Percentiles rank a stretch among this genome's conserved stretches.
These are phyloP conservation scores for Paguma larvata DNA, from an alignment of 2,797 vertebrate species.

Conservation along the genomic window DNA sequence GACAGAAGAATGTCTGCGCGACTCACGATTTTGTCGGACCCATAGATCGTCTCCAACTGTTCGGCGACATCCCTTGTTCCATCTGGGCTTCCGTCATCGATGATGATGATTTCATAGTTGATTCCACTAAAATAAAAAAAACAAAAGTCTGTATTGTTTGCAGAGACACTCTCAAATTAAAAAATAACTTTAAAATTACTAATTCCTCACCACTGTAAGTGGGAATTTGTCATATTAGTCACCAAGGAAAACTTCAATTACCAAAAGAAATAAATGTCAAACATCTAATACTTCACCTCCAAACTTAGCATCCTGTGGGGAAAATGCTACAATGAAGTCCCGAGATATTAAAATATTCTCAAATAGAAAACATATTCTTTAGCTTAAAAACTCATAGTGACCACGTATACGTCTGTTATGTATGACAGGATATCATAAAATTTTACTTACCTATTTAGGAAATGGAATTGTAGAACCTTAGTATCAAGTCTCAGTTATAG, in stretches of 20 bases:
- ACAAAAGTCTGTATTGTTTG: constrained; percentile 42
- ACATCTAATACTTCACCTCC: background rate
- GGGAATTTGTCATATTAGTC: background rate
- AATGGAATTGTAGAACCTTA: background rate
- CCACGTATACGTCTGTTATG: too few species aligned
- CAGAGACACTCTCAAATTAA: background rate
- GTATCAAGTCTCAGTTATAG: background rate
- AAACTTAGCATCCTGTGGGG: background rate
- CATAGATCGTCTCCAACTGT: constrained; percentile 96
- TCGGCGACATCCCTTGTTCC: constrained; percentile 94
- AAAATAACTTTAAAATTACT: constrained; percentile 42
- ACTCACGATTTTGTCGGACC: constrained; percentile 96
- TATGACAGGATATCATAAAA: background rate
- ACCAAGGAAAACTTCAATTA: background rate
- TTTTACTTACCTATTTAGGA: background rate
- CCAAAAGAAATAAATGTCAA: background rate
- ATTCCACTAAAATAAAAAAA: constrained; percentile 90
- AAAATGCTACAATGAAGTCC: background rate
- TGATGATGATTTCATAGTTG: constrained; percentile 96
- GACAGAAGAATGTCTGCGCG: background rate
- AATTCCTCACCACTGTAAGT: background rate
- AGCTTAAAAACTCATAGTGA: background rate
- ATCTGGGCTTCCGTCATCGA: constrained; percentile 99
- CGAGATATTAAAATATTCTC: background rate
- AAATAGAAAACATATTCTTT: background rate